Percentiles rank a stretch among this genome's conserved stretches.
Conservation (phyloP, 2,888 invertebrate genomes). For the Calameuta pallipes region DNA sequence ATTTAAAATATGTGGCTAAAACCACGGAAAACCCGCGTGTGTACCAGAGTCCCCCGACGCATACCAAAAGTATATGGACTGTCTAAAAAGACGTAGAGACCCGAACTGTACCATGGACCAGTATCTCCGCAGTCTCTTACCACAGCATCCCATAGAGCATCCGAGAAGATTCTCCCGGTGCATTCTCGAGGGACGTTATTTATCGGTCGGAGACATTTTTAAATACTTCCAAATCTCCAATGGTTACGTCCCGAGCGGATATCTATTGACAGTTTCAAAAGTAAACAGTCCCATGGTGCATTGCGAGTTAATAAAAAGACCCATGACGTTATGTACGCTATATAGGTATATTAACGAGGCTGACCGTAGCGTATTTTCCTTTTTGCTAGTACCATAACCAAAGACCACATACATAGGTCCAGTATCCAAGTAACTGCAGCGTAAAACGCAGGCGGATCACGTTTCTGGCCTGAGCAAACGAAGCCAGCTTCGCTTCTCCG, state of each 20-base stretch:
- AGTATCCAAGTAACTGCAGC: neutral
- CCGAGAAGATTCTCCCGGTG: neutral
- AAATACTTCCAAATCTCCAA: neutral
- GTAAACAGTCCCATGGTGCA: neutral
- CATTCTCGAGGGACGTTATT: conserved; percentile 24
- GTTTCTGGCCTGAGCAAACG: conserved; percentile 35
- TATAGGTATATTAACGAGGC: neutral
- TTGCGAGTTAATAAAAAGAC: neutral
- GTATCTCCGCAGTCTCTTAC: neutral
- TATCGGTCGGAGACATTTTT: conserved; percentile 16
- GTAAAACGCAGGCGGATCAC: conserved; percentile 37
- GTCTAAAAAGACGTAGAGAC: neutral
- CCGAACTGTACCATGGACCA: neutral
- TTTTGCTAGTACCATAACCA: neutral
- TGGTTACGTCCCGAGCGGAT: neutral
- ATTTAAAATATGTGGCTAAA: neutral
- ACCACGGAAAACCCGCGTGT: neutral
- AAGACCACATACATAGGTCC: neutral
- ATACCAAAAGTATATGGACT: too few relatives aligned
- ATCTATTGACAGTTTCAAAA: neutral
- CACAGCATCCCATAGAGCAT: neutral
- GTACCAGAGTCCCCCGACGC: too few relatives aligned
- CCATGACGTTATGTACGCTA: too few relatives aligned
- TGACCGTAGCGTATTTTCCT: neutral
- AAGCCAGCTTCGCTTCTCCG: neutral